These are phyloP conservation scores for Caenorhabditis wallacei DNA, from an alignment of 2,888 invertebrate species.

Conservation along the genomic window DNA sequence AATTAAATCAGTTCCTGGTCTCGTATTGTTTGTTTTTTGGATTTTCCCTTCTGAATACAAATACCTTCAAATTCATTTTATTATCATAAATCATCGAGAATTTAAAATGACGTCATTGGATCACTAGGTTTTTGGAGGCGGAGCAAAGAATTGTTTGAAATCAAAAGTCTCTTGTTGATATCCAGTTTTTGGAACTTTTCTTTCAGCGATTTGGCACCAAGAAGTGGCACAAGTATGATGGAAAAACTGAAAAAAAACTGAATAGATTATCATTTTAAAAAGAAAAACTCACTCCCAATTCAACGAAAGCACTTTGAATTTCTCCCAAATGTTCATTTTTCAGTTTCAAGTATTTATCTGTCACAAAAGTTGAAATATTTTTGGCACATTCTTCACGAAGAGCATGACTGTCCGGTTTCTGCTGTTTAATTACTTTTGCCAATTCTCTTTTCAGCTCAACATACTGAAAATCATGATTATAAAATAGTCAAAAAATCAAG, in stretches of 20 bases:
- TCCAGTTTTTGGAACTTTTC: constrained; percentile 18
- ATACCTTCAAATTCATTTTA: constrained; percentile 21
- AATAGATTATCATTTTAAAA: background rate
- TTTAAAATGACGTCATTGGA: constrained; percentile 6
- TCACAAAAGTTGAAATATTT: constrained; percentile 18
- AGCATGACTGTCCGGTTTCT: constrained; percentile 24
- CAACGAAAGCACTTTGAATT: constrained; percentile 36
- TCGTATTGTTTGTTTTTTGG: background rate
- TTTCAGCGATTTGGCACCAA: constrained; percentile 44
- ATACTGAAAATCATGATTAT: constrained; percentile 31
- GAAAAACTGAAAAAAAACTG: constrained; percentile 31
- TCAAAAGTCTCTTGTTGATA: constrained; percentile 24
- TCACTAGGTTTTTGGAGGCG: constrained; percentile 13
- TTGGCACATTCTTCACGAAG: constrained; percentile 13
- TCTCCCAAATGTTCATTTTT: constrained; percentile 44
- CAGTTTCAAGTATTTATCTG: constrained; percentile 32
- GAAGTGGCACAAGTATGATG: constrained; percentile 4
- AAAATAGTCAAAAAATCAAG: background rate
- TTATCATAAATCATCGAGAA: constrained; percentile 38
- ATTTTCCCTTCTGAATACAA: constrained; percentile 5
- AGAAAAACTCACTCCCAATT: constrained; percentile 30
- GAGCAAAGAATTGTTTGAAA: constrained; percentile 20
- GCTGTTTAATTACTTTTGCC: constrained; percentile 22
- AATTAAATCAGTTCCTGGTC: background rate
- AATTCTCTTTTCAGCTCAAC: constrained; percentile 47